Base-by-base conservation (phyloP, 2,797 vertebrate species). In the Sebastes oblongus region DNA sequence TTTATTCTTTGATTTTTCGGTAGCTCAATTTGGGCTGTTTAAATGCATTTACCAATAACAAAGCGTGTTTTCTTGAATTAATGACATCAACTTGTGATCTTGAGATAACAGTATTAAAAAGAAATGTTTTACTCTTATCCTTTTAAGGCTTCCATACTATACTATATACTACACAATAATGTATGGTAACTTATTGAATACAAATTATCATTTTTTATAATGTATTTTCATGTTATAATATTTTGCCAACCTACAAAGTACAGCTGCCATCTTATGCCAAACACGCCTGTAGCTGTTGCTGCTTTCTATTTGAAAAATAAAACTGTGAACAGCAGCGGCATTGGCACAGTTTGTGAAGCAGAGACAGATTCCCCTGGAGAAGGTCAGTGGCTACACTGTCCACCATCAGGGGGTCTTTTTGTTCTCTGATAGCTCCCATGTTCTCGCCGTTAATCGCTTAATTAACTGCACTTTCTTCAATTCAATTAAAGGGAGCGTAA, bases 381-480 rank as follows among this genome's bases (percentile, higher is more conserved):
- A 77, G 87, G 91, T 89, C 86, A 81, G 80, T 29, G 72, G 55
- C 77, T 50, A 36, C 58, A 27, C 59, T 34, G 82, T 82, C 81
- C 82, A 72, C 77, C 88, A 83, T 68, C 73, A 72, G 79, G 87
- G 83, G 74, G 58, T 65, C 76, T 71, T 85, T 89, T 72, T 80
- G 80, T 89, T 87, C 85, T 72, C 76, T 71, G 67, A 91, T 90
- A 58, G 80, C 87, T 72, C 74, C 74, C 66, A 62, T 81, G 79
- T 84, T 87, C 84, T 54, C 75, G 2, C 14, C 62, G 13, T 81
- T 93, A 89, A 93, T 95, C 88, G 65, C 90, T 90, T 93, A 92
- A 95, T 94, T 93, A 94, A 91, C 87, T 78, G 78, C 75, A 73
- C 76, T 87, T 88, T 86, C 84, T 86, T 81, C 75, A 86, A 86